Conservation (phyloP, 1,140 invertebrate species). For the Laupala kohalensis region DNA sequence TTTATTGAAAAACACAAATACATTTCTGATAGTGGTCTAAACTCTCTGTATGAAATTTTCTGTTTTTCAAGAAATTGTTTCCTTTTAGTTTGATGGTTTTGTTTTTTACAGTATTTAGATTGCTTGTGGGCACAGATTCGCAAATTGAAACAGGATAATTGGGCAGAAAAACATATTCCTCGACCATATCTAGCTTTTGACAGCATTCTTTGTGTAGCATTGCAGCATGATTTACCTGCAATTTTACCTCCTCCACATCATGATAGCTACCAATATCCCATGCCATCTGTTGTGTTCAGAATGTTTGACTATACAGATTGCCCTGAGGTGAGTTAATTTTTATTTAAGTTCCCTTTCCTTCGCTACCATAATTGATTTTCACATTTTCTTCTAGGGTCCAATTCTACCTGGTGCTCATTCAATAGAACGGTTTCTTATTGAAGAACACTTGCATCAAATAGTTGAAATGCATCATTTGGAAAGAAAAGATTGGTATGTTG, state of each 20-base stretch:
- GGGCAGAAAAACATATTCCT: slow-evolving; percentile 93
- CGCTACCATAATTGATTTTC: slow-evolving; percentile 4
- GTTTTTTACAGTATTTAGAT: slow-evolving; percentile 67
- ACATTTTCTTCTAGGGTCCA: slow-evolving; percentile 34
- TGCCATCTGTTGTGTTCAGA: slow-evolving; percentile 78
- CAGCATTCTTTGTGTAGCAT: slow-evolving; percentile 82
- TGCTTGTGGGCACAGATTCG: slow-evolving; percentile 93
- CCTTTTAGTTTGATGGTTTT: background rate
- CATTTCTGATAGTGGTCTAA: too few species aligned
- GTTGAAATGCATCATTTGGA: slow-evolving; percentile 79
- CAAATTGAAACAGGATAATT: slow-evolving; percentile 86
- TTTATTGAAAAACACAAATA: too few species aligned
- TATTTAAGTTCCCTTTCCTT: background rate
- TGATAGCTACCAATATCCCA: slow-evolving; percentile 74
- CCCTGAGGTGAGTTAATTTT: slow-evolving; percentile 51
- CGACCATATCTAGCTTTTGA: slow-evolving; percentile 94
- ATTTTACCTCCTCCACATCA: slow-evolving; percentile 85
- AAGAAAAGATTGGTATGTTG: slow-evolving; percentile 79
- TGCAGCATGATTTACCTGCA: slow-evolving; percentile 86
- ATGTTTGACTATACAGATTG: slow-evolving; percentile 99
- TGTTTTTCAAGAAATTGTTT: too few species aligned
- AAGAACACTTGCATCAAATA: slow-evolving; percentile 91
- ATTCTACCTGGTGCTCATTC: slow-evolving; percentile 88
- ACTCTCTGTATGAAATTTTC: too few species aligned
- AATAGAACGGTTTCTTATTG: slow-evolving; percentile 94